Conservation (phyloP, 2,888 invertebrate genomes). For the Lottia gigantea region DNA sequence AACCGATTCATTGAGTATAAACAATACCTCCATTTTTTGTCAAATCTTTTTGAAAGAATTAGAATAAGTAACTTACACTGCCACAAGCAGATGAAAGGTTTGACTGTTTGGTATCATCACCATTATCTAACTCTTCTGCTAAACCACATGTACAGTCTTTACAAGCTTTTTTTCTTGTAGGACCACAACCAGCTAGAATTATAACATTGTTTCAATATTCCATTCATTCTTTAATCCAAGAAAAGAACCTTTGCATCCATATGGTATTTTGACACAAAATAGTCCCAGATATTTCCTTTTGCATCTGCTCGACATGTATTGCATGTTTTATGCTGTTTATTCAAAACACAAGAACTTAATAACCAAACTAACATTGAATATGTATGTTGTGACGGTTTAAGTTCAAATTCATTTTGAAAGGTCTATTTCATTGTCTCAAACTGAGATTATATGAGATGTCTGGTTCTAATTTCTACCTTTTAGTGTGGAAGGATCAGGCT, state of each 20-base stretch:
- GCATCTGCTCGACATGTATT: too few species aligned
- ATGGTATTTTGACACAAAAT: too few species aligned
- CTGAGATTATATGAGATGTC: not conserved
- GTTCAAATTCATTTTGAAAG: too few species aligned
- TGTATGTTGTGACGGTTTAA: not conserved
- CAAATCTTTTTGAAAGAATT: too few species aligned
- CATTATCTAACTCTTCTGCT: constrained; percentile 87
- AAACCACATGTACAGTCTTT: constrained; percentile 98
- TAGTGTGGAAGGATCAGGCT: constrained; percentile 86
- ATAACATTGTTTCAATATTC: not conserved
- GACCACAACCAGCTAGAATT: constrained; percentile 55
- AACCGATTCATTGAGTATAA: too few species aligned
- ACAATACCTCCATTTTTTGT: too few species aligned
- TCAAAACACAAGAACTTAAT: too few species aligned
- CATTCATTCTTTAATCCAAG: not conserved
- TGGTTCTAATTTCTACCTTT: constrained; percentile 73
- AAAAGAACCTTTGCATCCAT: too few species aligned
- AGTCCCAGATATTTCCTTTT: too few species aligned
- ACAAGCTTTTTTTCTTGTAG: constrained; percentile 93
- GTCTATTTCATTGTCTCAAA: too few species aligned
- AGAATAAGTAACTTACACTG: constrained; percentile 79
- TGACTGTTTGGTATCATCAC: constrained; percentile 71
- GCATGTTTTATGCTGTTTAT: too few species aligned
- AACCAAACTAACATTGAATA: too few species aligned
- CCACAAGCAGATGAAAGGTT: constrained; percentile 87